phyloP scores from a whole-genome alignment of 1,140 invertebrate genomes.

The Drosophila insularis region DNA sequence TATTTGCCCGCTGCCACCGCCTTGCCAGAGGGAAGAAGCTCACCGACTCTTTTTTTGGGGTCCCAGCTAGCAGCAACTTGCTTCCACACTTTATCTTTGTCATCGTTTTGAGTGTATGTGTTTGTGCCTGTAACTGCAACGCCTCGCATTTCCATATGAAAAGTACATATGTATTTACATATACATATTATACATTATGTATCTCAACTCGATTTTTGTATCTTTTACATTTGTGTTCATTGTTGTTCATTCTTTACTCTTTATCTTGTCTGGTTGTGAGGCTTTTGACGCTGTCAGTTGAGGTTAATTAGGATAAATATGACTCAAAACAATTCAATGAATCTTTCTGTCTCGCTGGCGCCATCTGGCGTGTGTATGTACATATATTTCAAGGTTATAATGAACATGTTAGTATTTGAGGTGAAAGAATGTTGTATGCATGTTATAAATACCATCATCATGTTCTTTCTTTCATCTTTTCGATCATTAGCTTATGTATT shows the following conservation, averaged over 20 bases:
- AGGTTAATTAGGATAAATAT: conserved; percentile 66
- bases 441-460: not conserved
- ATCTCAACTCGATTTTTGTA: conserved; percentile 43
- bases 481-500: conserved; percentile 30
- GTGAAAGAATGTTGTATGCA: conserved; percentile 10
- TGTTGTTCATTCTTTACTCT: conserved; percentile 8
- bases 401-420: not conserved
- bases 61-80: conserved; percentile 1
- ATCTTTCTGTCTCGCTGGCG: conserved; percentile 12
- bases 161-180: conserved; percentile 1
- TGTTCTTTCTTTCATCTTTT: conserved; percentile 45
- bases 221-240: conserved; percentile 47
- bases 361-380: conserved; percentile 31
- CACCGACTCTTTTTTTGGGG: not conserved
- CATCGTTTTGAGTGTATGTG: conserved; percentile 49
- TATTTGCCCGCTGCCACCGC: conserved; percentile 37
- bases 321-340: conserved; percentile 42
- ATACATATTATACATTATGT: conserved; percentile 10
- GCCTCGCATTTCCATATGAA: conserved; percentile 41
- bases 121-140: conserved; percentile 39
- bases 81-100: conserved; percentile 55
- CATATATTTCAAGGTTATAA: conserved; percentile 22
- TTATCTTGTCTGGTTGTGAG: not conserved
- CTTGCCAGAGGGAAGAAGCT: not conserved
- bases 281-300: conserved; percentile 53